A percentile compares a stretch with the other conserved stretches of the same genome.
Evolutionary conservation across 2,113 vertebrate species (phyloP).

Genomic region (Albula goreensis): DNA sequence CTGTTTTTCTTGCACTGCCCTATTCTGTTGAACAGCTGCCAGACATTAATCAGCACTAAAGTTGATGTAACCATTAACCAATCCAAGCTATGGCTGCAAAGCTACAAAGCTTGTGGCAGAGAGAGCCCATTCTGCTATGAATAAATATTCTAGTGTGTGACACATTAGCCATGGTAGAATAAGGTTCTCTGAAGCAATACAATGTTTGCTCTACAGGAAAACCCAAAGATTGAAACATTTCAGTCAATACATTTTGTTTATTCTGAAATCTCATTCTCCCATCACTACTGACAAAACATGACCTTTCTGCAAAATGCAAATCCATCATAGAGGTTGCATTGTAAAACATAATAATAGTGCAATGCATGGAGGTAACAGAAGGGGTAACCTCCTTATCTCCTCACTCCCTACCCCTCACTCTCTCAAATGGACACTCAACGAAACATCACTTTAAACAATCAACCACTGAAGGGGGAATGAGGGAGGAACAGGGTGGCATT

Average conservation of each 20-base stretch:
- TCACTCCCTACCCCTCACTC: not conserved
- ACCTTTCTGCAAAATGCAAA: too few relatives aligned
- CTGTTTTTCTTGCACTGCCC: too few relatives aligned
- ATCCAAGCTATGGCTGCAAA: not conserved
- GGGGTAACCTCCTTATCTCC: too few relatives aligned
- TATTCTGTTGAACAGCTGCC: not conserved
- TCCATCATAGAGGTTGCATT: too few relatives aligned
- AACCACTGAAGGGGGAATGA: not conserved
- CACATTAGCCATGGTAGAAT: not conserved
- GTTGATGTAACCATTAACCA: not conserved
- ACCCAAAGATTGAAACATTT: too few relatives aligned
- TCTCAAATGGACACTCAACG: not conserved
- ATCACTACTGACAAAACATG: too few relatives aligned
- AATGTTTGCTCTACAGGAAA: too few relatives aligned
- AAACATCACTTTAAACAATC: not conserved
- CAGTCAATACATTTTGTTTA: too few relatives aligned
- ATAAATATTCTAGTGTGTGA: not conserved
- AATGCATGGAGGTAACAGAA: not conserved
- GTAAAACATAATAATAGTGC: not conserved
- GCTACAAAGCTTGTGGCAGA: not conserved
- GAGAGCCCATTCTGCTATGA: not conserved
- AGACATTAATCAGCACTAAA: not conserved
- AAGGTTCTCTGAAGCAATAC: too few relatives aligned
- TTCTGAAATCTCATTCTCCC: too few relatives aligned
- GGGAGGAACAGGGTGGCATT: not conserved